phyloP scores from a whole-genome alignment of 2,113 vertebrate genomes.

The Plecturocebus donacophilus region DNA sequence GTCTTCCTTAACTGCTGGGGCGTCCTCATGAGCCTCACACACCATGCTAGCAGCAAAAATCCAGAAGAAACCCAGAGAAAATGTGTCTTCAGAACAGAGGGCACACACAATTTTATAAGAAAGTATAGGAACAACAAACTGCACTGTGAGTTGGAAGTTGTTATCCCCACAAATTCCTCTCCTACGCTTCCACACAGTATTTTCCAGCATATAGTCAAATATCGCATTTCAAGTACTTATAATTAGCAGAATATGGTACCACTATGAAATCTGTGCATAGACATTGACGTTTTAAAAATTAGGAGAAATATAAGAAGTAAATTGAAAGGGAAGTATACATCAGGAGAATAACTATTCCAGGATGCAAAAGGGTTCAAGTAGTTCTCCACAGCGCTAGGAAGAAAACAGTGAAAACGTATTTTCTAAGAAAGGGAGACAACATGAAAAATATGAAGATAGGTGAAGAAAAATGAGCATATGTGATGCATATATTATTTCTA shows the following conservation, averaged over 20 bases:
- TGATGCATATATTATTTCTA: neutral
- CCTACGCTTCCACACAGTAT: neutral
- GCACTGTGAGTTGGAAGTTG: rapidly evolving
- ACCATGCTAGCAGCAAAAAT: neutral
- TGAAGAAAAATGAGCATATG: neutral
- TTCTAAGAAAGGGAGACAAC: neutral
- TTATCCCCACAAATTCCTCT: rapidly evolving
- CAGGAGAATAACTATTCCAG: neutral
- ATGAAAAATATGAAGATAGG: neutral
- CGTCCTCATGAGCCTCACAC: neutral
- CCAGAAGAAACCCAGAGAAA: neutral
- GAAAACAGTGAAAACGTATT: neutral
- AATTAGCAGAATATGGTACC: neutral
- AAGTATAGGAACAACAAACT: neutral
- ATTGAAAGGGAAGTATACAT: neutral
- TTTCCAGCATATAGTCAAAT: neutral
- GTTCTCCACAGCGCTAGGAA: neutral
- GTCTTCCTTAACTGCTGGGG: neutral
- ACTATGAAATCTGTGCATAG: neutral
- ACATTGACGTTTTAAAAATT: neutral
- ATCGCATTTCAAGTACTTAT: neutral
- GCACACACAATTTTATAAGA: neutral
- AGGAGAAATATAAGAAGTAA: neutral
- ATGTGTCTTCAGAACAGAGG: neutral
- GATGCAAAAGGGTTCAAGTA: neutral